phyloP scores from a whole-genome alignment of 2,888 invertebrate genomes.

The Calameuta filiformis region DNA sequence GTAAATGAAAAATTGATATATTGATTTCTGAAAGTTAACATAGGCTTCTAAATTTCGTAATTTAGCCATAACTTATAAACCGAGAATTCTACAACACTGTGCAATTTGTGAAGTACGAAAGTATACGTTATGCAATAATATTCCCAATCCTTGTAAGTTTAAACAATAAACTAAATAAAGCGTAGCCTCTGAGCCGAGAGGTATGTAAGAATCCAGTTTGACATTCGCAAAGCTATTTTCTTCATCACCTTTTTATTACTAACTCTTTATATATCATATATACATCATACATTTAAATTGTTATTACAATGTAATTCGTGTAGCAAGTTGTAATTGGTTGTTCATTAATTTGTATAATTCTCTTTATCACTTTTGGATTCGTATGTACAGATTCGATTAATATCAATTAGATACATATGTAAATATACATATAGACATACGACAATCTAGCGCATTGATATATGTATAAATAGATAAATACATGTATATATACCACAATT shows the following conservation, averaged over 20 bases:
- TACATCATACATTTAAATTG: slow-evolving; percentile 2
- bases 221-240: background rate
- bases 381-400: slow-evolving; percentile 17
- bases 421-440: slow-evolving; percentile 7
- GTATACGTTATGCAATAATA: background rate
- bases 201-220: background rate
- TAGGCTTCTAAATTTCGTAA: no score
- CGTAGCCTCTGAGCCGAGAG: background rate
- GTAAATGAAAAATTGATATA: no score
- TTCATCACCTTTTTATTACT: background rate
- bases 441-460: background rate
- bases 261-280: slow-evolving; percentile 2
- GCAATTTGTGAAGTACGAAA: background rate
- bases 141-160: background rate
- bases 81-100: background rate
- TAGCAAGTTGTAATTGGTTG: background rate
- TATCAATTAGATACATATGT: slow-evolving; percentile 12
- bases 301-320: background rate
- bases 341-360: background rate
- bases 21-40: no score
- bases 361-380: slow-evolving; percentile 5
- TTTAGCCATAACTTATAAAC: background rate
- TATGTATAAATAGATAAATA: background rate
- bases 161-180: background rate
- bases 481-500: slow-evolving; percentile 9